phyloP scores from a whole-genome alignment of 1,140 invertebrate genomes.

The Phenacoccus solenopsis region DNA sequence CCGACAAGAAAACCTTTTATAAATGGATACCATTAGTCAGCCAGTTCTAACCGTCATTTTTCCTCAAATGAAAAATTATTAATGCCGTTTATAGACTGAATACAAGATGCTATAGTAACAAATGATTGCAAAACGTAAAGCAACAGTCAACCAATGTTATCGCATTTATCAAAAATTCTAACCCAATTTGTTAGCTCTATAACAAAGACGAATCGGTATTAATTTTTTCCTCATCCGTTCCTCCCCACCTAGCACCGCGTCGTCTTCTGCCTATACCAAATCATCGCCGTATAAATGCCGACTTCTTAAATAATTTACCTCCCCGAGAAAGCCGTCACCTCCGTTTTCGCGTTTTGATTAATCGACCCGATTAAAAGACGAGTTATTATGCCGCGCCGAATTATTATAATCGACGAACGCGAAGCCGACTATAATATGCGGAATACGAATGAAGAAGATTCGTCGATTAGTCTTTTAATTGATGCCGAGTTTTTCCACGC shows the following conservation, averaged over 20 bases:
- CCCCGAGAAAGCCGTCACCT: too few relatives aligned
- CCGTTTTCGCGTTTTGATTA: not conserved
- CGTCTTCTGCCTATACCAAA: not conserved
- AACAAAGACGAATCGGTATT: not conserved
- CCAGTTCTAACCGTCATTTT: slow-evolving; percentile 16
- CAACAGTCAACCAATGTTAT: slow-evolving; percentile 15
- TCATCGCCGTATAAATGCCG: not conserved
- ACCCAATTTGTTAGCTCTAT: not conserved
- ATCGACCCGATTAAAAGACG: not conserved
- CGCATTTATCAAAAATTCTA: slow-evolving; percentile 11
- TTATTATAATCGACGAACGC: too few relatives aligned
- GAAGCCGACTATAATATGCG: too few relatives aligned
- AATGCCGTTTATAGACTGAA: slow-evolving; percentile 17
- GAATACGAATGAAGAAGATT: too few relatives aligned
- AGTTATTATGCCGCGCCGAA: too few relatives aligned
- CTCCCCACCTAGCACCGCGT: too few relatives aligned
- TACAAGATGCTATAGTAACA: not conserved
- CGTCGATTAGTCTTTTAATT: too few relatives aligned
- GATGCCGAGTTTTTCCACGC: too few relatives aligned
- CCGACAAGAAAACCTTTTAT: not conserved
- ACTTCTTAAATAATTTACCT: not conserved
- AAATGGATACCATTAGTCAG: slow-evolving; percentile 16
- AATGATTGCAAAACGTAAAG: slow-evolving; percentile 10
- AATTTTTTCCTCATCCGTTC: not conserved
- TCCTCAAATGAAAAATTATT: slow-evolving; percentile 16